phyloP scores from a whole-genome alignment of 1,140 invertebrate genomes.

The Doryteuthis pealeii region DNA sequence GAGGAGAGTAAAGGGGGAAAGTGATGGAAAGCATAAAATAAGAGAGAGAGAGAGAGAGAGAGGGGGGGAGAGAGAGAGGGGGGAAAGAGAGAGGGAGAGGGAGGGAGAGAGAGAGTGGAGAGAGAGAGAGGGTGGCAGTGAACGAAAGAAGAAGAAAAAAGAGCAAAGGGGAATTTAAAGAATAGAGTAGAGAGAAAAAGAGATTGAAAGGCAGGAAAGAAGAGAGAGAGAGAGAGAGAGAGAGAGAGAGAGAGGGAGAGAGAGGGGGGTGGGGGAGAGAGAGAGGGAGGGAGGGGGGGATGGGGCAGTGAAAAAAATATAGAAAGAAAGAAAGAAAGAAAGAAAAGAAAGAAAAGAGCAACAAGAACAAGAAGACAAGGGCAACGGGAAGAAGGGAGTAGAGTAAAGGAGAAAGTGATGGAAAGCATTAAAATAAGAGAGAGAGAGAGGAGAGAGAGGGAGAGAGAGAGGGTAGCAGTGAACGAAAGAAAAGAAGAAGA shows the following conservation, averaged over 20 bases:
- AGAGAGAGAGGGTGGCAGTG: neutral
- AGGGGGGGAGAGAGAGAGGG: neutral
- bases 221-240: neutral
- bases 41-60: neutral
- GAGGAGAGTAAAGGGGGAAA: neutral
- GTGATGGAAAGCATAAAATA: neutral
- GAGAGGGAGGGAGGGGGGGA: neutral
- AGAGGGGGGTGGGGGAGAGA: neutral
- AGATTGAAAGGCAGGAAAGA: neutral
- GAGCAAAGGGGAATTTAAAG: neutral
- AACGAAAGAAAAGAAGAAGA: neutral
- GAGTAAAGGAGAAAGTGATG: neutral
- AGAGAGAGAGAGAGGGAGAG: too few relatives aligned
- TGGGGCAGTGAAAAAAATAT: neutral
- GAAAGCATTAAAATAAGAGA: neutral
- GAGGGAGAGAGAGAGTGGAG: too few relatives aligned
- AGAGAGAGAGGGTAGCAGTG: neutral
- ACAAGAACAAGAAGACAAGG: neutral
- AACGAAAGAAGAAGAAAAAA: neutral
- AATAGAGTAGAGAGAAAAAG: neutral
- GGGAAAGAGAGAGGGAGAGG: neutral
- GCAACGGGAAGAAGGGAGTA: neutral
- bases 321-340: neutral
- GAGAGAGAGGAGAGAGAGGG: too few relatives aligned
- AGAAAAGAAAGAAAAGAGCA: neutral